These are phyloP conservation scores for Clarias pachynema DNA, from an alignment of 2,797 vertebrate species.

Conservation along the genomic window DNA sequence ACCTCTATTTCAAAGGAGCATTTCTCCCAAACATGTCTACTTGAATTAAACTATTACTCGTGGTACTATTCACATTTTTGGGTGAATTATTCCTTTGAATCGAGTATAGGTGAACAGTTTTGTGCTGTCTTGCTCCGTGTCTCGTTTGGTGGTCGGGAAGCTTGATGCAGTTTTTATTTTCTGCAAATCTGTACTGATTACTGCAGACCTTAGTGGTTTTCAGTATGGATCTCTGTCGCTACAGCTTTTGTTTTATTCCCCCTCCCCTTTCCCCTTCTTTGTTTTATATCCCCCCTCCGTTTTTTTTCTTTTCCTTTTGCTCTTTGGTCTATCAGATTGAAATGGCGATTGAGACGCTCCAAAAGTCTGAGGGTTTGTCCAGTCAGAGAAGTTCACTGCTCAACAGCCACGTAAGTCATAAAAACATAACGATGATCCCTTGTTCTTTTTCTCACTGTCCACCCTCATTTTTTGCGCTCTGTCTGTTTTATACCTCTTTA, in stretches of 20 bases:
- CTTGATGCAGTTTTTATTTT: slow-evolving; percentile 58
- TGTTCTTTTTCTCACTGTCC: slow-evolving; percentile 39
- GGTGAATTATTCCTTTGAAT: slow-evolving; percentile 29
- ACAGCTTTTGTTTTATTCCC: slow-evolving; percentile 77
- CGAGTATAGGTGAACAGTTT: not conserved
- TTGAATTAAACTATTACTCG: not conserved
- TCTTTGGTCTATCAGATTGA: slow-evolving; percentile 93
- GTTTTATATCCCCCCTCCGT: slow-evolving; percentile 44
- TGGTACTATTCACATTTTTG: not conserved
- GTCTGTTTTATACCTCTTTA: not conserved
- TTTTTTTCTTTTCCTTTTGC: slow-evolving; percentile 71
- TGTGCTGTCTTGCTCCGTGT: slow-evolving; percentile 37
- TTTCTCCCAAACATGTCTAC: slow-evolving; percentile 1
- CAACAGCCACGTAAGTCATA: slow-evolving; percentile 99
- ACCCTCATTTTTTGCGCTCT: slow-evolving; percentile 7
- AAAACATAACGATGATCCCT: slow-evolving; percentile 37
- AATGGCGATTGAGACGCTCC: slow-evolving; percentile 99
- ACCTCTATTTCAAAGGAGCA: slow-evolving; percentile 27
- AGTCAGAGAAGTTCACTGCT: slow-evolving; percentile 98
- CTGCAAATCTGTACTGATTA: slow-evolving; percentile 69
- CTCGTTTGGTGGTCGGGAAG: slow-evolving; percentile 49
- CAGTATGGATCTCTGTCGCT: slow-evolving; percentile 60
- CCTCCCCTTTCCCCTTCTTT: slow-evolving; percentile 73
- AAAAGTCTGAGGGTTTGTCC: slow-evolving; percentile 98
- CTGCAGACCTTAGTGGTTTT: slow-evolving; percentile 59